Percentiles rank a stretch among this genome's conserved stretches.
Conservation (phyloP, 2,113 vertebrate genomes). For the Neogale vison region DNA sequence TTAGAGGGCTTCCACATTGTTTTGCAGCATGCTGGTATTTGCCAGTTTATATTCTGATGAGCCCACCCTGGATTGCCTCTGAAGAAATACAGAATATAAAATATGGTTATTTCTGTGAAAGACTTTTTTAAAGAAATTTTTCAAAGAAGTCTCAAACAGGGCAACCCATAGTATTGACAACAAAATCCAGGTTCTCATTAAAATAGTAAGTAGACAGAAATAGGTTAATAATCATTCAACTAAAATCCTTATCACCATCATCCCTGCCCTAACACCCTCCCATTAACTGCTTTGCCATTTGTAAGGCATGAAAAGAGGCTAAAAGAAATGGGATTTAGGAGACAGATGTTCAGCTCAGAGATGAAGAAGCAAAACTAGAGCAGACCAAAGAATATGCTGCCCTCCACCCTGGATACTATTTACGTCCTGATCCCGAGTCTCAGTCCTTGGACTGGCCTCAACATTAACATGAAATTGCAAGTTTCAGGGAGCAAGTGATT, state of each 20-base stretch:
- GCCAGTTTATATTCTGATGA: conserved; percentile 26
- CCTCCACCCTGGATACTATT: neutral
- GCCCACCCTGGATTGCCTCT: neutral
- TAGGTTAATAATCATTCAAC: neutral
- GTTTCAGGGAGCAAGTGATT: neutral
- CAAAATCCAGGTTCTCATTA: neutral
- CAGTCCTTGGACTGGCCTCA: neutral
- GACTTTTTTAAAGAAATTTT: neutral
- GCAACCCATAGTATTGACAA: neutral
- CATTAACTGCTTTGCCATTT: neutral
- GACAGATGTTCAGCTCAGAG: neutral
- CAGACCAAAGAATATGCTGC: neutral
- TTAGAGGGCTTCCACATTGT: neutral
- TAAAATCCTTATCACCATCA: neutral
- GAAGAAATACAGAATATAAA: conserved; percentile 43
- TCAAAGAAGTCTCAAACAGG: neutral
- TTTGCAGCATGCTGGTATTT: conserved; percentile 1
- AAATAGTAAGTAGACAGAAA: neutral
- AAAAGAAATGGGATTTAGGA: neutral
- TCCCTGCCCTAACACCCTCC: neutral
- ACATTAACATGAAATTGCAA: neutral
- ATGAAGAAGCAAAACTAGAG: neutral
- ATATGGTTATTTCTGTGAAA: neutral
- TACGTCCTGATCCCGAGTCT: neutral
- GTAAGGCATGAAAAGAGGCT: neutral